Base-by-base conservation (phyloP, 1,140 invertebrate species). In the Brachionus rotundiformis region DNA sequence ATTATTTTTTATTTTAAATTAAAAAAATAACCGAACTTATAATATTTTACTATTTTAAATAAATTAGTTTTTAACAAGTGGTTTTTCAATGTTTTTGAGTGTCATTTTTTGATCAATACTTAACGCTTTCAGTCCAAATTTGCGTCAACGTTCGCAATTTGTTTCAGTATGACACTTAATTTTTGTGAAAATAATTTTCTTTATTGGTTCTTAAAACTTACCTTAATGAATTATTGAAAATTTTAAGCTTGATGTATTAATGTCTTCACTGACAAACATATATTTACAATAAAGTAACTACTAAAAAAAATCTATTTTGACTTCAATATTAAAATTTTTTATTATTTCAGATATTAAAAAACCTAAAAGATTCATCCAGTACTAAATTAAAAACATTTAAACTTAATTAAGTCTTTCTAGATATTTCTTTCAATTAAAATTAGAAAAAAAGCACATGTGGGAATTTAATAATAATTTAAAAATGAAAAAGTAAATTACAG, bases 51-150 rank as follows among this genome's bases (percentile, higher is more conserved):
- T 63, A 63, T 29, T 63, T 29, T 63, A 29, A 33, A 63, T 63
- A 63, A 63, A 63, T 63, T 63, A 63, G 10, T 29, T 11, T 63
- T 63, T 63, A 63, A 29, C 61, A 63, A 33, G 25, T 63, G 61
- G 7, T 27, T 63, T 31, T 63, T 33, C 7, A n/a, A n/a, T 29
- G 16, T n/a, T 29, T 16, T 27, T 33, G 19, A 16, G 61, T 63
- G 61, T 29, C 29, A 63, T 29, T 29, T 63, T 63, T 63, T 63
- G 25, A 63, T 63, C 61, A 63, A 29, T 31, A 63, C 29, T 25
- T 63, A 19, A 63, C 29, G 25, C 61, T 54, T 54, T 54, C 7
- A 54, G 16, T 54, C 16, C 16, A 16, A 19, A 7, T 54, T 19
- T 33, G 61, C 61, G 61, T 63, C 61, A 29, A 29, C 29, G 25